These are phyloP conservation scores for Sander vitreus DNA, from an alignment of 2,113 vertebrate species.

Conservation along the genomic window DNA sequence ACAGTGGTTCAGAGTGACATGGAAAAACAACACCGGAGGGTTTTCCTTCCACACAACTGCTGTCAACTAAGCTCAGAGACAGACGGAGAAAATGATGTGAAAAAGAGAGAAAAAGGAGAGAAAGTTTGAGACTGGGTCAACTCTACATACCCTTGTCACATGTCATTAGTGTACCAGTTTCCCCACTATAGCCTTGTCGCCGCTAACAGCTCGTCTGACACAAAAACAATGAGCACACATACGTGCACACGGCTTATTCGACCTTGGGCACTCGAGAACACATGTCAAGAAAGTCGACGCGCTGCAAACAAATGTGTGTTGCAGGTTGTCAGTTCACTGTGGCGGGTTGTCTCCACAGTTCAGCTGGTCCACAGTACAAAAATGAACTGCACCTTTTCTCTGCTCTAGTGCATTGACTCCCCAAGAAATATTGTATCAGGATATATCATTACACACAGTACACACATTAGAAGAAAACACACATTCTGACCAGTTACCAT, in stretches of 20 bases:
- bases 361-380: not conserved
- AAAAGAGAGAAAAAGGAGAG: conserved; percentile 65
- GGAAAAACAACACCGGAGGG: conserved; percentile 73
- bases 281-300: conserved; percentile 48
- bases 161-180: conserved; percentile 66
- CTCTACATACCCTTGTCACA: conserved; percentile 74
- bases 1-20: conserved; percentile 68
- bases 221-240: conserved; percentile 47
- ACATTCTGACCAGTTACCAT: not conserved
- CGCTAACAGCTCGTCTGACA: conserved; percentile 63
- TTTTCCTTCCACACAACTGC: conserved; percentile 63
- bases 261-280: conserved; percentile 40
- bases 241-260: conserved; percentile 1
- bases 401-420: not conserved
- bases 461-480: not conserved
- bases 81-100: conserved; percentile 58
- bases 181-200: conserved; percentile 58
- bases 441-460: not conserved
- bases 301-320: conserved; percentile 33
- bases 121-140: conserved; percentile 78
- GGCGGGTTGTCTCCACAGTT: conserved; percentile 14
- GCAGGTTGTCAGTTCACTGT: conserved; percentile 47
- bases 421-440: not conserved
- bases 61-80: conserved; percentile 75
- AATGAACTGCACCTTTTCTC: not conserved